A percentile compares a stretch with the other conserved stretches of the same genome.
Conservation (phyloP, 2,888 invertebrate genomes). For the Lampropteryx suffumata region DNA sequence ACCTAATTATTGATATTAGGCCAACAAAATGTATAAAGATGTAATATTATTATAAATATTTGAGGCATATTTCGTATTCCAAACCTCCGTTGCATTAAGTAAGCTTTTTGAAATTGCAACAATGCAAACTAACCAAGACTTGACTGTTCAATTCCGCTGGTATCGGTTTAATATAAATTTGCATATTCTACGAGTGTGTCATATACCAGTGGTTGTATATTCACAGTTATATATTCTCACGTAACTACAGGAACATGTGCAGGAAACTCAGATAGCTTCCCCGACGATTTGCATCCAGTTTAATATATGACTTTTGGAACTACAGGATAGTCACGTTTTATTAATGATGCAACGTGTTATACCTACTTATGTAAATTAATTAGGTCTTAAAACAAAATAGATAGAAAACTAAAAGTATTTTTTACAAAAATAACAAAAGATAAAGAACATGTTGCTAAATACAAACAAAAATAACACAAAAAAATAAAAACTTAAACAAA, state of each 20-base stretch:
- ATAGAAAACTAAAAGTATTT: no score
- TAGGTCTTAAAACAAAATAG: no score
- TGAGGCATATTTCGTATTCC: neutral
- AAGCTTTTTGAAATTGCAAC: slow-evolving; percentile 21
- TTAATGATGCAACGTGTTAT: no score
- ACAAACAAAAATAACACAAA: no score
- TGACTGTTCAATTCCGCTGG: slow-evolving; percentile 22
- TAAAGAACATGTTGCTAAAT: no score
- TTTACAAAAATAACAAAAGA: no score
- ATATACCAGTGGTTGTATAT: slow-evolving; percentile 6
- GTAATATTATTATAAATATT: no score
- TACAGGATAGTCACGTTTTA: slow-evolving; percentile 12
- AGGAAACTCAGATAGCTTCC: slow-evolving; percentile 16
- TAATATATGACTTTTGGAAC: slow-evolving; percentile 15
- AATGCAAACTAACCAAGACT: slow-evolving; percentile 17
- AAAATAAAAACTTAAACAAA: no score
- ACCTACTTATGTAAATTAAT: no score
- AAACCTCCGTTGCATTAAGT: slow-evolving; percentile 12
- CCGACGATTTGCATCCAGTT: slow-evolving; percentile 18
- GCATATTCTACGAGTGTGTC: slow-evolving; percentile 22
- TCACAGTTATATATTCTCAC: slow-evolving; percentile 13
- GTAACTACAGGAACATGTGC: slow-evolving; percentile 21
- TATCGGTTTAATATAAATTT: slow-evolving; percentile 23
- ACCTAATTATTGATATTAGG: no score
- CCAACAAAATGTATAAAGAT: no score